Conservation (phyloP, 2,888 invertebrate species). For the Drosophila kambysellisi region DNA sequence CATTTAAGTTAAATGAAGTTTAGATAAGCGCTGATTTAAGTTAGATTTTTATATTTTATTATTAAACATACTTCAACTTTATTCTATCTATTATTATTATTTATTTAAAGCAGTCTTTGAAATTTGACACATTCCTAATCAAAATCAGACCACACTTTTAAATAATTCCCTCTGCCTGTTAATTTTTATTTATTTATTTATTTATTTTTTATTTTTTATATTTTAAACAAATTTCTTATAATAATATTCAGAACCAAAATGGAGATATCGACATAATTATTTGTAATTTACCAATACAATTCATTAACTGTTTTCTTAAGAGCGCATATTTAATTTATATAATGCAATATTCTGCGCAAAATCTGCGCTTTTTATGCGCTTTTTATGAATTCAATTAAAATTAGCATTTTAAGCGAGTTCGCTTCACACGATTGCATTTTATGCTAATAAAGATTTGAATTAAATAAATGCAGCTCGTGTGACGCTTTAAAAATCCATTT, state of each 20-base stretch:
- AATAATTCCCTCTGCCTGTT: not conserved
- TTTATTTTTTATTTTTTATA: too few relatives aligned
- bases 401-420: constrained; percentile 4
- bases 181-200: too few relatives aligned
- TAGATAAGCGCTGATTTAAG: too few relatives aligned
- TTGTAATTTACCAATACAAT: not conserved
- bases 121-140: not conserved
- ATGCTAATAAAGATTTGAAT: constrained; percentile 37
- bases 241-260: not conserved
- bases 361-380: not conserved
- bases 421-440: constrained; percentile 22
- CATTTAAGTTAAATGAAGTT: not conserved
- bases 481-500: constrained; percentile 50
- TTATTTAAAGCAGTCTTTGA: rapidly evolving
- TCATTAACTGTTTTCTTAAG: not conserved
- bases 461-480: constrained; percentile 44
- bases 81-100: not conserved
- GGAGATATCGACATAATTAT: not conserved
- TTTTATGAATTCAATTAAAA: constrained; percentile 12
- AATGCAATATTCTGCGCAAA: not conserved
- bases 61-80: not conserved
- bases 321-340: not conserved
- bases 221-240: too few relatives aligned
- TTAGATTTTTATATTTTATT: too few relatives aligned
- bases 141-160: not conserved